A percentile compares a stretch with the other conserved stretches of the same genome.
Evolutionary conservation across 2,888 invertebrate genomes (phyloP).

Genomic region (Ophion ventricosus): DNA sequence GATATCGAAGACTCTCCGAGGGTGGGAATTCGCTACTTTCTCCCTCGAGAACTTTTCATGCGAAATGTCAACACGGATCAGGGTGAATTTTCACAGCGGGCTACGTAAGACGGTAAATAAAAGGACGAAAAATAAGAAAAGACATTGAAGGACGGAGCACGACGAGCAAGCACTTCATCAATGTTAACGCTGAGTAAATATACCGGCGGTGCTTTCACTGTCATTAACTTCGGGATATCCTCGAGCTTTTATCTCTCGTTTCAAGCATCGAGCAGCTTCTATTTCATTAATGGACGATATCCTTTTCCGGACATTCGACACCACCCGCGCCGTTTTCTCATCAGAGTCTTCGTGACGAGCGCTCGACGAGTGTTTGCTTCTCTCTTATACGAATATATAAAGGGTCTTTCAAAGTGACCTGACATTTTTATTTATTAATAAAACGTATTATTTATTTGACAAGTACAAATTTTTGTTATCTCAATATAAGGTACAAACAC

Average conservation of each 20-base stretch:
- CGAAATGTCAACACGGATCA: slow-evolving; percentile 1
- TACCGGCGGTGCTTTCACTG: slow-evolving; percentile 28
- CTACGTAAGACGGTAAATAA: neutral
- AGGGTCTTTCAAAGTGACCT: too few species aligned
- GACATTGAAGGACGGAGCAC: neutral
- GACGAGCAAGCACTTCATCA: slow-evolving; percentile 17
- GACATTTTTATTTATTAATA: too few species aligned
- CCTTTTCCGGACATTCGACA: slow-evolving; percentile 23
- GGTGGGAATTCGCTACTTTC: neutral
- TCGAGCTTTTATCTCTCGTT: slow-evolving; percentile 18
- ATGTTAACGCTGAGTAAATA: slow-evolving; percentile 39
- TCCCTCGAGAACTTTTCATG: slow-evolving; percentile 1
- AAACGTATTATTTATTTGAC: too few species aligned
- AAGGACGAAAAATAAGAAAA: slow-evolving; percentile 2
- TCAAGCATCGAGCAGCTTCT: slow-evolving; percentile 24
- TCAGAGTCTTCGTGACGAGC: slow-evolving; percentile 3
- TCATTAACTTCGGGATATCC: slow-evolving; percentile 45
- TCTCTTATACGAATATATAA: neutral
- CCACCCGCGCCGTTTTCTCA: slow-evolving; percentile 2
- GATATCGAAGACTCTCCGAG: neutral
- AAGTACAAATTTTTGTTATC: too few species aligned
- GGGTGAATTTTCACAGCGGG: slow-evolving; percentile 1
- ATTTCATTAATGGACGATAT: slow-evolving; percentile 34
- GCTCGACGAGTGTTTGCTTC: neutral
- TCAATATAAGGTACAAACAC: too few species aligned